Conservation (phyloP, 1,140 invertebrate genomes). For the Eciton burchellii region DNA sequence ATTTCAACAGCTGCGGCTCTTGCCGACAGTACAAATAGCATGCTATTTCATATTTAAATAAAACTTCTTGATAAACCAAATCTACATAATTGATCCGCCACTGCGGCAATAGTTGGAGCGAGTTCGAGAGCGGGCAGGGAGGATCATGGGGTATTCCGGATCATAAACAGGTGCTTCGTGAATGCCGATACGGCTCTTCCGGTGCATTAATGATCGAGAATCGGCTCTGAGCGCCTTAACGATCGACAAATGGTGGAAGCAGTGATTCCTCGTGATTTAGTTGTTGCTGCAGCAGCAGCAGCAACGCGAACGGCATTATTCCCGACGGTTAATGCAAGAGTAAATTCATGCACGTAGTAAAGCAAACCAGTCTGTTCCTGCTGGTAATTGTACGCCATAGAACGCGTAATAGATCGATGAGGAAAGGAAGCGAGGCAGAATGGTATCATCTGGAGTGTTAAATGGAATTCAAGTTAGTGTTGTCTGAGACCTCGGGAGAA, state of each 20-base stretch:
- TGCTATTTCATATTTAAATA: neutral
- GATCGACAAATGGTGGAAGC: conserved; percentile 57
- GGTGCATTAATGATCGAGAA: conserved; percentile 51
- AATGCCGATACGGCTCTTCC: conserved; percentile 44
- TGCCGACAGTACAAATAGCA: conserved; percentile 9
- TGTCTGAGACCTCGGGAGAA: conserved; percentile 40
- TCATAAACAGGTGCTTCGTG: conserved; percentile 39
- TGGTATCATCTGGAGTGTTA: conserved; percentile 56
- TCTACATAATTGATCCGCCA: conserved; percentile 20
- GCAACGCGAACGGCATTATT: conserved; percentile 51
- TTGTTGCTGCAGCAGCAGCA: conserved; percentile 20
- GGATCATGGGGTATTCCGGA: neutral
- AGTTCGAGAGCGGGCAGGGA: neutral
- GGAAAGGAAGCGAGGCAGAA: conserved; percentile 54
- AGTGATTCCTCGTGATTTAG: conserved; percentile 61
- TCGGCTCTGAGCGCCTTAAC: conserved; percentile 52
- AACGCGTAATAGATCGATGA: conserved; percentile 60
- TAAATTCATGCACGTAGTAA: conserved; percentile 59
- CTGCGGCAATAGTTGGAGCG: neutral
- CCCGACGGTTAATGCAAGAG: conserved; percentile 56
- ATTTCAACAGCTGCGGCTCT: conserved; percentile 15
- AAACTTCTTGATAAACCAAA: conserved; percentile 26
- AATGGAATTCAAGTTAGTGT: conserved; percentile 62
- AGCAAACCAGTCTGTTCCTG: conserved; percentile 53
- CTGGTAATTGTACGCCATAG: conserved; percentile 58